A percentile compares a stretch with the other conserved stretches of the same genome.
Evolutionary conservation across 2,113 vertebrate genomes (phyloP).

Genomic region (Gopherus evgoodei): DNA sequence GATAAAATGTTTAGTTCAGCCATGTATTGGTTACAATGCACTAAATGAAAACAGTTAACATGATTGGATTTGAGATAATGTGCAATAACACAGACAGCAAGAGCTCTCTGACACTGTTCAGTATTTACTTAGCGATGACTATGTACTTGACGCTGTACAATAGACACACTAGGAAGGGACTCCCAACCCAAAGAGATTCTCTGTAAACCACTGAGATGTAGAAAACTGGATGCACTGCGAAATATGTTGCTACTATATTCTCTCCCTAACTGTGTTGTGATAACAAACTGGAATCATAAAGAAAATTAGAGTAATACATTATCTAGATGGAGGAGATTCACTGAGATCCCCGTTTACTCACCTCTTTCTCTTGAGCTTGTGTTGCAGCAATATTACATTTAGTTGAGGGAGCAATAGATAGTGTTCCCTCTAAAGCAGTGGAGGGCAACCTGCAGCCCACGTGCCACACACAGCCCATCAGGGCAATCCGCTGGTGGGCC

Average conservation of each 20-base stretch:
- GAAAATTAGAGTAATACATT: not conserved
- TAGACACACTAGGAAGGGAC: not conserved
- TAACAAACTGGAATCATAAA: not conserved
- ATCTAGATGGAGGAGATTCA: not conserved
- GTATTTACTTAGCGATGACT: not conserved
- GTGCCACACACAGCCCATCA: fast-evolving
- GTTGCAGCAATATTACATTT: not conserved
- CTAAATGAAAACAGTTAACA: fast-evolving
- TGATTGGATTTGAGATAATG: not conserved
- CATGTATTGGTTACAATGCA: not conserved
- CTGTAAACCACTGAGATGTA: not conserved
- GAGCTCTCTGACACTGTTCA: not conserved
- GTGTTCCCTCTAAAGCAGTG: not conserved
- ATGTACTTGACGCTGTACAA: not conserved
- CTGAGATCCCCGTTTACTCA: not conserved
- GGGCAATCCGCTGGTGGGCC: too few relatives aligned
- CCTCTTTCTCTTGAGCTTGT: not conserved
- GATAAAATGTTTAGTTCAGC: not conserved
- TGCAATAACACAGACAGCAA: not conserved
- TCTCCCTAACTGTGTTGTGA: not conserved
- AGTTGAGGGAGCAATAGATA: not conserved
- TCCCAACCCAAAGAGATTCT: not conserved
- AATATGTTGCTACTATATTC: not conserved
- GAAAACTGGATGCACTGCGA: not conserved
- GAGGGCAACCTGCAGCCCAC: too few relatives aligned